Base-by-base conservation (phyloP, 2,797 vertebrate species). In the Diplodus sargus region DNA sequence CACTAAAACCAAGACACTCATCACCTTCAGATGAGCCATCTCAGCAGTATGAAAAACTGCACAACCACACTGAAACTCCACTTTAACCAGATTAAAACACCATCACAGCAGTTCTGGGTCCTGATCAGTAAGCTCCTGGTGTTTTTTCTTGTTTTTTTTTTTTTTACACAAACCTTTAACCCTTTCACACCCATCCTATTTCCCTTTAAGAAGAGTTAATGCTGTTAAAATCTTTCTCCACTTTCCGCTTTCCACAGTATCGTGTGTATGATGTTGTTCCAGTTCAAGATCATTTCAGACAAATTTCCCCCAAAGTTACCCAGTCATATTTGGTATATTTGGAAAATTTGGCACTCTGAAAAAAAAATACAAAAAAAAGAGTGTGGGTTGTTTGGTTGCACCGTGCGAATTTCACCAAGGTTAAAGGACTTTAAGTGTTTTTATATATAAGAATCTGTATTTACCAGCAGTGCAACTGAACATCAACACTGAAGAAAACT, bases 1-100 rank as follows among this genome's bases (percentile, higher is more conserved):
- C 87, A 81, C 91, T 75, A 90, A 91, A 91, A 89, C 89, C 89
- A 89, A 89, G 65, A 85, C 60, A 65, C 51, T 81, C 72, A 47
- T 90, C 79, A 77, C 28, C 18, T 61, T 56, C 61, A 88, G 75
- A 89, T 77, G 61, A 78, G 87, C 77, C 70, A 73, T 59, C 73
- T 91, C 90, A 92, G 87, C 87, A 85, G 62, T 53, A 63, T n/a
- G 72, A 84, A 84, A 87, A 86, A 81, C 30, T 42, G 23, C 13
- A 62, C 64, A 81, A 87, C 86, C 83, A 70, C 87, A 87, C 23
- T 72, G 73, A 89, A 87, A 88, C 85, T 82, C 30, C 78, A 67
- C 71, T 65, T 77, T 53, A 71, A 89, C 84, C 89, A 76, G 78
- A 91, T 45, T 78, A 74, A 76, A 93, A 69, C 54, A 66, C 30